A percentile compares a stretch with the other conserved stretches of the same genome.
Conservation (phyloP, 2,113 vertebrate genomes). For the Scatophagus argus region DNA sequence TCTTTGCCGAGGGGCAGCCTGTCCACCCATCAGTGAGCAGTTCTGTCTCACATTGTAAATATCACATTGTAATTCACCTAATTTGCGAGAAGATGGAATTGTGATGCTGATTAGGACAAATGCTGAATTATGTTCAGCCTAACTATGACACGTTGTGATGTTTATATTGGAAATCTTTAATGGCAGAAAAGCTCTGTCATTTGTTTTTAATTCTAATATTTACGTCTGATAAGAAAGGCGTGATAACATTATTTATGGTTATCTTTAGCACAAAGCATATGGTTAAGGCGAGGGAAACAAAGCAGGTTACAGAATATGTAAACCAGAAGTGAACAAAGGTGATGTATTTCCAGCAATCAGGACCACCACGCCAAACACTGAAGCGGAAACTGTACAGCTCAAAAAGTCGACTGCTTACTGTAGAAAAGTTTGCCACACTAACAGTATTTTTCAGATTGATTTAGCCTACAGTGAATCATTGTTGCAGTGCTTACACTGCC, state of each 20-base stretch:
- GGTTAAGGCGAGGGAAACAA: not conserved
- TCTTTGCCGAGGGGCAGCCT: not conserved
- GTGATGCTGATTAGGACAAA: not conserved
- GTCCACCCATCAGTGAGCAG: not conserved
- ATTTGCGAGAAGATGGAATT: not conserved
- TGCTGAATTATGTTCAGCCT: not conserved
- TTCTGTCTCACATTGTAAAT: not conserved
- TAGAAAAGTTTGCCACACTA: slow-evolving; percentile 33
- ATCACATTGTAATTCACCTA: not conserved
- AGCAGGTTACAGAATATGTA: not conserved
- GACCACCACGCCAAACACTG: not conserved
- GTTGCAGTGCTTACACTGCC: slow-evolving; percentile 35
- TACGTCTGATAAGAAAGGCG: not conserved
- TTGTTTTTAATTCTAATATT: not conserved
- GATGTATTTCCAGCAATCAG: not conserved
- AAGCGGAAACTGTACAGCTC: slow-evolving; percentile 5
- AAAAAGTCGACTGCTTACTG: slow-evolving; percentile 31
- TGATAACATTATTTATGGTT: not conserved
- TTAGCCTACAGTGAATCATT: slow-evolving; percentile 46
- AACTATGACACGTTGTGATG: not conserved
- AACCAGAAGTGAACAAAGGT: not conserved
- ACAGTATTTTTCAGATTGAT: slow-evolving; percentile 46
- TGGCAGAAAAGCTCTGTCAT: not conserved
- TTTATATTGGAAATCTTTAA: not conserved
- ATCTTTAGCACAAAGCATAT: not conserved